Conservation (phyloP, 2,888 invertebrate species). For the Pyrochroa serraticornis region DNA sequence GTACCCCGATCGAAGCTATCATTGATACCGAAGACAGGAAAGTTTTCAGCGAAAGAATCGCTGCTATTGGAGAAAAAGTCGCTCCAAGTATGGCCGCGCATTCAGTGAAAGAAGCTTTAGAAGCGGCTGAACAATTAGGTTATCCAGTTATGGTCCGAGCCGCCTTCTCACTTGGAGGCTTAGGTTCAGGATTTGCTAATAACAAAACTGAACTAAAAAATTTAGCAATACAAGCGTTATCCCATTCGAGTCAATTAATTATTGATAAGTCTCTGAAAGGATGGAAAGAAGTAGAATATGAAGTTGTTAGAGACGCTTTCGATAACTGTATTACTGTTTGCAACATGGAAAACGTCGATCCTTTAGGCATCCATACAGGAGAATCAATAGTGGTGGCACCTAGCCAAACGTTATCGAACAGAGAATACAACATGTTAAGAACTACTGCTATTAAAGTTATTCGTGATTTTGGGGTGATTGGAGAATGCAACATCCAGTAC, state of each 20-base stretch:
- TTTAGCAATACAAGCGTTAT: slow-evolving; percentile 84
- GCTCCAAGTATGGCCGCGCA: slow-evolving; percentile 95
- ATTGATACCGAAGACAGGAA: slow-evolving; percentile 97
- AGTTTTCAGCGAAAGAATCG: slow-evolving; percentile 89
- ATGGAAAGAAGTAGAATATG: slow-evolving; percentile 99
- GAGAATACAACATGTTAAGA: slow-evolving; percentile 93
- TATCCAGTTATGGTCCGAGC: slow-evolving; percentile 97
- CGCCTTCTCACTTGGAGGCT: slow-evolving; percentile 96
- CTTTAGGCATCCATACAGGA: slow-evolving; percentile 97
- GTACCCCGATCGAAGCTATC: slow-evolving; percentile 96
- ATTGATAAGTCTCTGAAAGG: slow-evolving; percentile 98
- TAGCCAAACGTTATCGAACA: slow-evolving; percentile 94
- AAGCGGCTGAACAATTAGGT: slow-evolving; percentile 84
- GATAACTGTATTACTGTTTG: slow-evolving; percentile 99
- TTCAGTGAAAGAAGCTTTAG: slow-evolving; percentile 86
- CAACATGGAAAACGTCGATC: slow-evolving; percentile 99
- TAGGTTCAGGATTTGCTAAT: slow-evolving; percentile 98
- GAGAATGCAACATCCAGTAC: slow-evolving; percentile 99
- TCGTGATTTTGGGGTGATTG: slow-evolving; percentile 92
- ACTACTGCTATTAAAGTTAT: slow-evolving; percentile 95
- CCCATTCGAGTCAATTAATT: slow-evolving; percentile 88
- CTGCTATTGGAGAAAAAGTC: slow-evolving; percentile 88
- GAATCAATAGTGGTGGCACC: slow-evolving; percentile 99
- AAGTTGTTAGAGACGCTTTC: slow-evolving; percentile 96
- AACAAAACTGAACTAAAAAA: slow-evolving; percentile 79